Evolutionary conservation across 2,797 vertebrate genomes (phyloP), one percentile per base, ranked within the genome.

Genomic region (Chlorospingus flavigularis): DNA sequence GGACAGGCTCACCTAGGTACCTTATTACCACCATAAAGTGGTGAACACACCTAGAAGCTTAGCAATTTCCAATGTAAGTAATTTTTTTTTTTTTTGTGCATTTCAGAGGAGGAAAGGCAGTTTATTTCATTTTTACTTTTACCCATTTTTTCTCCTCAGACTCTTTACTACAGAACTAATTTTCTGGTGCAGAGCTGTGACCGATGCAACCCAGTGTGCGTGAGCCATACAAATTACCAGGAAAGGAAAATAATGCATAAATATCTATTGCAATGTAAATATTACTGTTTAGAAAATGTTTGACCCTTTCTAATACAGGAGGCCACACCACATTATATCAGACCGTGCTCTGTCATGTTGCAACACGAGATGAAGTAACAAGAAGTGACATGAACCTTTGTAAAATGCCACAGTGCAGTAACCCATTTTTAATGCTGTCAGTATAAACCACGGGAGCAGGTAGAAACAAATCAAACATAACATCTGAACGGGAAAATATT

Each of bases 351-450:
- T 96, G 88, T 94, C 91, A 51, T 40, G 71, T 73, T 92, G 60
- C 61, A 86, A 76, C 45, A 8, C 4, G 55, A 88, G 77, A 76
- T 86, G 83, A 89, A 90, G 84, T 97, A 97, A 96, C 83, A 74
- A 95, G 95, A 97, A 94, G 71, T 95, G 96, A 94, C 95, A 80
- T 15, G 82, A 96, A 94, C 92, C 94, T 95, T 97, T 95, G 88
- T 94, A 83, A 96, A 96, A 97, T 96, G 94, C 77, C 93, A 96
- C 84, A 76, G 77, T 81, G 95, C 90, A 83, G 80, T 91, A 97
- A 96, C 93, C 90, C 87, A 76, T 94, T 92, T 96, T 96, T 94
- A 97, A 94, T 85, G 88, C 94, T 96, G 93, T 95, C 95, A 94
- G 54, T 61, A 80, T 65, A 86, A 78, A 65, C 83, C 93, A 80